A percentile compares a stretch with the other conserved stretches of the same genome.
Evolutionary conservation across 2,888 invertebrate species (phyloP).

Genomic region (Carterocephalus palaemon): DNA sequence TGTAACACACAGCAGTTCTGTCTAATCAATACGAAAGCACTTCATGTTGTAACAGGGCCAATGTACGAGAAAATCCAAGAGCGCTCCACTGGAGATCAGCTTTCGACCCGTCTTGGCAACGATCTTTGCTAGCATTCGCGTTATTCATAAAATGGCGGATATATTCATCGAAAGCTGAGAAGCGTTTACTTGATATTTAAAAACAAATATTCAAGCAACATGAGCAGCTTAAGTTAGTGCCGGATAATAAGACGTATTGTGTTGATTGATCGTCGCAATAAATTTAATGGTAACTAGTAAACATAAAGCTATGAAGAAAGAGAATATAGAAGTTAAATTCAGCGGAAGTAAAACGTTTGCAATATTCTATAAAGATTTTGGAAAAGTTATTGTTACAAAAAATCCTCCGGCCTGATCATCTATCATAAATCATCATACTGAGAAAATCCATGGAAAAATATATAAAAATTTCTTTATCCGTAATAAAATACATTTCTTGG

Average conservation of each 20-base stretch:
- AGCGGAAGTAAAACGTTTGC: too few relatives aligned
- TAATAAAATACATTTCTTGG: too few relatives aligned
- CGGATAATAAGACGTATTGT: slow-evolving; percentile 6
- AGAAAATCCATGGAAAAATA: too few relatives aligned
- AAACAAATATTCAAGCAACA: slow-evolving; percentile 7
- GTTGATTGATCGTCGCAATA: neutral
- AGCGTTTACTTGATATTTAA: slow-evolving; percentile 7
- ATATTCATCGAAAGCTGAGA: slow-evolving; percentile 10
- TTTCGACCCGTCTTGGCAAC: slow-evolving; percentile 37
- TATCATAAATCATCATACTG: too few relatives aligned
- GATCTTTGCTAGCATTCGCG: slow-evolving; percentile 38
- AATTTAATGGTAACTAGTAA: neutral
- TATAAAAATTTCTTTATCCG: too few relatives aligned
- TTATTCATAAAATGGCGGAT: slow-evolving; percentile 31
- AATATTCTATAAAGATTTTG: too few relatives aligned
- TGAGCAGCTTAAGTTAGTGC: neutral
- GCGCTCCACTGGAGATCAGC: slow-evolving; percentile 37
- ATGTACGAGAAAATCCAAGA: slow-evolving; percentile 57
- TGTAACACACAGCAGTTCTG: slow-evolving; percentile 67
- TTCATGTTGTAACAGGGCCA: slow-evolving; percentile 61
- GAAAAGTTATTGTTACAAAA: too few relatives aligned
- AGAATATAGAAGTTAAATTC: too few relatives aligned
- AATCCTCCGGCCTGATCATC: too few relatives aligned
- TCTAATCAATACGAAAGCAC: slow-evolving; percentile 71
- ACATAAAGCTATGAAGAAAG: too few relatives aligned